Base-by-base conservation (phyloP, 2,888 invertebrate species). In the Athalia cordata region DNA sequence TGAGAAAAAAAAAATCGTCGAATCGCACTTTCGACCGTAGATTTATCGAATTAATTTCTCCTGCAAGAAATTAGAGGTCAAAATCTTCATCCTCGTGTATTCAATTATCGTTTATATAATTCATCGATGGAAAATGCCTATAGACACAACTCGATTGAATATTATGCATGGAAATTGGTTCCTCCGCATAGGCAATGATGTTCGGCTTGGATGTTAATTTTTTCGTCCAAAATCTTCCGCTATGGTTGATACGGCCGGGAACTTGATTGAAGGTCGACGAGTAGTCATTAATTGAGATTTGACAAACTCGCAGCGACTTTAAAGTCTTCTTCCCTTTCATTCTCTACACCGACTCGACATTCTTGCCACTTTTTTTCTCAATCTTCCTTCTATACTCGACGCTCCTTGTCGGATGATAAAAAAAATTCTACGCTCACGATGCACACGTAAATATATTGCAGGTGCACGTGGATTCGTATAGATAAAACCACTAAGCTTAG, bases 71-170 rank as follows among this genome's bases (percentile, higher is more conserved):
- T 29, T 2, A 2, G 29, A 29, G 29, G 29, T 29, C 29, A 29
- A 29, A 29, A 29, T 29, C 29, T 29, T 29, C 29, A 29, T 29
- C 29, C 29, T 0, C 29, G 29, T 29, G 29, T 29, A 29, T 29
- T 29, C 29, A 29, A 29, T 29, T 29, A 29, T 29, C 29, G 29
- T 29, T 29, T 29, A 29, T 29, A 29, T 29, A 29, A 29, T 29
- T 29, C 29, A 29, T 29, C 47, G 57, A 45, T 29, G 45, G 15
- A 62, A 67, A 50, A 70, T 62, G 68, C 61, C 77, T 77, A 68
- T 77, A 77, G 77, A 77, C 77, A 70, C 61, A 77, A 68, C 59
- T 61, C 70, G 77, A 77, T 77, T 77, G 77, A 77, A 77, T 77
- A 77, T 77, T 77, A 77, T 67, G 61, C 67, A 62, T 65, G 57